These are phyloP conservation scores for Pelmatolapia mariae DNA, from an alignment of 2,113 vertebrate genomes.

Conservation along the genomic window DNA sequence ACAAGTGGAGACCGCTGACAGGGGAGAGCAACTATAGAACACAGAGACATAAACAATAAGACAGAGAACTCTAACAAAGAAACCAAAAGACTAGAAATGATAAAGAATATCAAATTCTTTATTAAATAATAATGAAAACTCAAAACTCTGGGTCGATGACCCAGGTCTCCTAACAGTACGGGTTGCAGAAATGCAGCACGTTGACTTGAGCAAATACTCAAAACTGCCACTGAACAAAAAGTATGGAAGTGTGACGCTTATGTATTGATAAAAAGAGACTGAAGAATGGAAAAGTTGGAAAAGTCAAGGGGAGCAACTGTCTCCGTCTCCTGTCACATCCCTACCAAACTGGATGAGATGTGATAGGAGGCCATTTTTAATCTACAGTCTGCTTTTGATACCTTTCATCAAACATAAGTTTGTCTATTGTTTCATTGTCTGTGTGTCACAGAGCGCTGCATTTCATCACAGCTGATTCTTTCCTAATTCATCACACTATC, in stretches of 20 bases:
- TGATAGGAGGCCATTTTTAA: not conserved
- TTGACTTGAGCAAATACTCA: not conserved
- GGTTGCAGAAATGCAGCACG: not conserved
- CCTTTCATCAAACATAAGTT: not conserved
- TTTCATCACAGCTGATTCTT: not conserved
- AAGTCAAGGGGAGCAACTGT: not conserved
- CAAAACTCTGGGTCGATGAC: fast-evolving
- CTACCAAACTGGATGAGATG: fast-evolving
- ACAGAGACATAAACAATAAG: not conserved
- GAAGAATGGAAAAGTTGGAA: not conserved
- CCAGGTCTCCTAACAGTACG: not conserved
- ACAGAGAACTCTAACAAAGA: not conserved
- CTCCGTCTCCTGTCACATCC: not conserved
- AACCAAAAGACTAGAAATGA: not conserved
- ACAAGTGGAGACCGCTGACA: not conserved
- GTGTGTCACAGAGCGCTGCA: fast-evolving
- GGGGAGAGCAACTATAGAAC: not conserved
- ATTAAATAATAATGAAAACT: not conserved
- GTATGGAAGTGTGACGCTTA: not conserved
- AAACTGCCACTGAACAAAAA: not conserved
- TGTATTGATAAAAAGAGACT: not conserved
- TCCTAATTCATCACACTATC: not conserved
- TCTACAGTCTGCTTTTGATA: not conserved
- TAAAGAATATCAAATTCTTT: not conserved
- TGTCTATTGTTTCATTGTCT: not conserved